A percentile compares a stretch with the other conserved stretches of the same genome.
Evolutionary conservation across 2,888 invertebrate genomes (phyloP).

Genomic region (Aelia acuminata): DNA sequence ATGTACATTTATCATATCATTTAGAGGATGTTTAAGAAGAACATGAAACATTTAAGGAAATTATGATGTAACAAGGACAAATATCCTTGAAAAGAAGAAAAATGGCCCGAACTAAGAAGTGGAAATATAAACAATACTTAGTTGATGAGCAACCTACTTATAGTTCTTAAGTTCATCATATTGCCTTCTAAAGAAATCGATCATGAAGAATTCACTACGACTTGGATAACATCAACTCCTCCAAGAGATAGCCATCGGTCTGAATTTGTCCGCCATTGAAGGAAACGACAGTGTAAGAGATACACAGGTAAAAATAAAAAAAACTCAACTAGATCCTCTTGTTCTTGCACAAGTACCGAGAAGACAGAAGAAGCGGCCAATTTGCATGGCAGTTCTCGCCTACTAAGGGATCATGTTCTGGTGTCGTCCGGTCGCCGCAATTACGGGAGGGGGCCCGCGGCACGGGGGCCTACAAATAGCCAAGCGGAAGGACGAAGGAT

Average conservation of each 20-base stretch:
- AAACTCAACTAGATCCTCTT: constrained; percentile 10
- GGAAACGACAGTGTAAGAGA: constrained; percentile 4
- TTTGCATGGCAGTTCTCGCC: constrained; percentile 22
- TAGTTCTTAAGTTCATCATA: no score
- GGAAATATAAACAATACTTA: background rate
- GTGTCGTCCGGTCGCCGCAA: constrained; percentile 5
- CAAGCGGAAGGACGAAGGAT: constrained; percentile 31
- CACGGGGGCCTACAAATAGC: constrained; percentile 37
- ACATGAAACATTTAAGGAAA: no score
- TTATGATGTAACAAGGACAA: no score
- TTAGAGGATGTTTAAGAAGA: no score
- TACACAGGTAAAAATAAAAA: constrained; percentile 6
- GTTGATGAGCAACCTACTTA: background rate
- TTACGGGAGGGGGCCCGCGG: constrained; percentile 34
- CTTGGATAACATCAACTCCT: background rate
- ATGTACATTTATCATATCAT: no score
- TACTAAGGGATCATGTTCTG: constrained; percentile 19
- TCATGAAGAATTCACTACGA: background rate
- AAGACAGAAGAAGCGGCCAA: background rate
- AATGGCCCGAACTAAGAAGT: no score
- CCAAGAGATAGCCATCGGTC: background rate
- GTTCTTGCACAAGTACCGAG: constrained; percentile 22
- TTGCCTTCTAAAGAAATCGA: background rate
- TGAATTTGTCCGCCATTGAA: background rate
- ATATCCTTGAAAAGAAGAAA: no score